Base-by-base conservation (phyloP, 2,888 invertebrate species). In the Eupithecia subfuscata region DNA sequence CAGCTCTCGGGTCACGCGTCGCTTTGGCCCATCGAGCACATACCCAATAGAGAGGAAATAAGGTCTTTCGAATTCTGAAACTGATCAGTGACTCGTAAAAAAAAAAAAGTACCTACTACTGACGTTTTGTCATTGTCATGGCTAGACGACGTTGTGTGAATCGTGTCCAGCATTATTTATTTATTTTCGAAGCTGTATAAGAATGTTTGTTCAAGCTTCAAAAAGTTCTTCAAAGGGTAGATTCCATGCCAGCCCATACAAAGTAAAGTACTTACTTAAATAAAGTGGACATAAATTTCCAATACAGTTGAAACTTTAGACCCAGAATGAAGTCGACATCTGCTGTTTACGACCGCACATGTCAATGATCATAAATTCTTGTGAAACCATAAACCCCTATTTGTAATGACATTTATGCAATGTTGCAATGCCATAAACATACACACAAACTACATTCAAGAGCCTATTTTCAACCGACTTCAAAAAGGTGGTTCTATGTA, bases 321-420 rank as follows among this genome's bases (percentile, higher is more conserved):
- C 75, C 74, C 72, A 71, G 76, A 77, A 80, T 80, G 81, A 77
- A 77, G 75, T 75, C 75, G 79, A 76, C 78, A 80, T 71, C 75
- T 77, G 79, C 73, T 73, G 78, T 80, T 81, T 80, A 81, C 78
- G 80, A 78, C 77, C 68, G 76, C 76, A 69, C 79, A 81, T 80
- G 81, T 82, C 80, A 75, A 81, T 79, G 84, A 73, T 81, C 83
- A 81, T 85, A 84, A 84, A 81, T 80, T 83, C 78, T 73, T 79
- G 83, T 82, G 80, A 79, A 77, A 79, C 74, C 78, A 75, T 80
- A 78, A 83, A 75, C 9, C 72, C 64, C 73, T 45, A 75, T 73
- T 71, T 75, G 67, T 73, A 75, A 75, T 71, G 75, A 64, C 77
- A 69, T 75, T 77, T 73, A 73, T 74, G 77, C 74, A 77, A 73